A percentile compares a stretch with the other conserved stretches of the same genome.
These are phyloP conservation scores for Acrocera orbiculus DNA, from an alignment of 2,888 invertebrate species.

Conservation along the genomic window DNA sequence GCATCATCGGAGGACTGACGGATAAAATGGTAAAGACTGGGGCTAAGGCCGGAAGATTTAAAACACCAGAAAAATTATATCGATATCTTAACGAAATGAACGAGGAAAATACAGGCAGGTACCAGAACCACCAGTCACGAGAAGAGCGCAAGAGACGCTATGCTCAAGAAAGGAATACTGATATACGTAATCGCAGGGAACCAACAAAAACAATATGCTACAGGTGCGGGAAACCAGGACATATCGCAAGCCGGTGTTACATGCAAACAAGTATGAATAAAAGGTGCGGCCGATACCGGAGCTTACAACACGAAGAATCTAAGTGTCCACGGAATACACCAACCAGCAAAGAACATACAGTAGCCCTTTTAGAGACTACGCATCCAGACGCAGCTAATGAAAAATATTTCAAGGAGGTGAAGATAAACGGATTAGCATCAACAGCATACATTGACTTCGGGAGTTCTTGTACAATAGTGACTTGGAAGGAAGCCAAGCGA, in stretches of 20 bases:
- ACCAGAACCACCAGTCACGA: constrained; percentile 3
- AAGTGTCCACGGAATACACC: background rate
- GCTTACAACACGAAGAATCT: background rate
- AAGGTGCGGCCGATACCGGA: background rate
- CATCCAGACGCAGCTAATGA: background rate
- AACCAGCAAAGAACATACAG: background rate
- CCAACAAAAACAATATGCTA: background rate
- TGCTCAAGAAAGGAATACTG: background rate
- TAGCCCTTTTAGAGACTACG: too few species aligned
- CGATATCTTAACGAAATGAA: constrained; percentile 4
- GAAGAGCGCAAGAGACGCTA: background rate
- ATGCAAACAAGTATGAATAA: background rate
- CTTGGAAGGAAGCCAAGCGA: too few species aligned
- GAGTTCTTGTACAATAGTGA: too few species aligned
- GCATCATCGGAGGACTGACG: constrained; percentile 5
- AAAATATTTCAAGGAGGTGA: constrained; percentile 5
- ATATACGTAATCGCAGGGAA: background rate
- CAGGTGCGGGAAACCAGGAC: background rate
- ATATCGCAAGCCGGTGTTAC: background rate
- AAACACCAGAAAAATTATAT: constrained; percentile 5
- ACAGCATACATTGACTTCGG: too few species aligned
- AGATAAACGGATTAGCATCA: constrained; percentile 2
- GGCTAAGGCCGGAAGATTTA: constrained; percentile 5
- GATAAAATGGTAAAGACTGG: constrained; percentile 4
- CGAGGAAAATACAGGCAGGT: background rate